Evolutionary conservation across 2,113 vertebrate genomes (phyloP).

Genomic region (Casuarius casuarius): DNA sequence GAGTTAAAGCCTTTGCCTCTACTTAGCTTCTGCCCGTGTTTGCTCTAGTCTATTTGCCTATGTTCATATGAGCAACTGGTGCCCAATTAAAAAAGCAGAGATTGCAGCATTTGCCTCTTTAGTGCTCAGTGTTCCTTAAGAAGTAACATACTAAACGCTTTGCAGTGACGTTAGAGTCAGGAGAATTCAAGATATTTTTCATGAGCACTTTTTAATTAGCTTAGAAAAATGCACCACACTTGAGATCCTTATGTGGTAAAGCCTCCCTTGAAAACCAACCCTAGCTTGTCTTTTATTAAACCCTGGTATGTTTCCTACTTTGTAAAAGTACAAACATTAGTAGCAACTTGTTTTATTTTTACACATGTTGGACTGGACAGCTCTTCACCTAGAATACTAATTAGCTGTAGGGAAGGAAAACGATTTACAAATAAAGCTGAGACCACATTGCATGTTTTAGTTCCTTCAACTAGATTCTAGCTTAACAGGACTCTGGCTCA

Average conservation of each 20-base stretch:
- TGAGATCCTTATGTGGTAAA: neutral
- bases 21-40: neutral
- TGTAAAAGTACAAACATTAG: neutral
- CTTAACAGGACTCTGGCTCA: neutral
- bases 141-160: neutral
- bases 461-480: neutral
- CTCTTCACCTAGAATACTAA: neutral
- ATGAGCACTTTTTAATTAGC: neutral
- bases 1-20: neutral
- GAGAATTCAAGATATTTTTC: neutral
- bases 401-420: neutral
- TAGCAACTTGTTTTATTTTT: conserved; percentile 11
- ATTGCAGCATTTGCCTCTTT: neutral
- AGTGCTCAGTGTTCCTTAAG: neutral
- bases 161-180: neutral
- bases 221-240: neutral
- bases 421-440: conserved; percentile 12
- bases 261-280: neutral
- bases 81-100: neutral
- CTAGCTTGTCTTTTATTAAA: conserved; percentile 2
- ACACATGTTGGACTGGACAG: neutral
- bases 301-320: neutral
- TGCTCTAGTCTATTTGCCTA: neutral
- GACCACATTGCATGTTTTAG: neutral
- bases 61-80: neutral